Evolutionary conservation across 2,797 vertebrate species (phyloP), one percentile per base, ranked within the genome.

Genomic region (Champsocephalus gunnari): DNA sequence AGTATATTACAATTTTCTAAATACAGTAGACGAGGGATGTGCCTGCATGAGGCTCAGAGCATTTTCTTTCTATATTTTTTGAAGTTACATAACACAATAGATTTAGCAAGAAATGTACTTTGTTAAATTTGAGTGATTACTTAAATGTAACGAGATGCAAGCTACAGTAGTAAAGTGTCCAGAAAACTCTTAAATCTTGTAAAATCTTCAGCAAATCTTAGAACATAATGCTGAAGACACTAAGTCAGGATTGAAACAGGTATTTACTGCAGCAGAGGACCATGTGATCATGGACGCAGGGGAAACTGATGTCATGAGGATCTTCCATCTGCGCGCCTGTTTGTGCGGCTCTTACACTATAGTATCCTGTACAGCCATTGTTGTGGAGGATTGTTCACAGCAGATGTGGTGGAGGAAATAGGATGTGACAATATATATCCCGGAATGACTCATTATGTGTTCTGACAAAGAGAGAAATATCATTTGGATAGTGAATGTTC

Each of bases 381-480:
- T 93, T 87, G 63, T 32, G 74, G 76, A 48, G 12, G 61, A 45
- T 68, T 2, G 32, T 65, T 78, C 66, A 57, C 68, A 55, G 72
- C 87, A 89, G 86, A 88, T 90, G 87, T 86, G 74, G 64, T 38
- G 81, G 78, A 82, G 88, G 89, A 88, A 93, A 86, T 53, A 80
- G 90, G 88, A 92, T 79, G 81, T 91, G 89, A 88, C 72, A 64
- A 61, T 57, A 73, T 44, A 38, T 38, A 86, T 75, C 74, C 66
- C 61, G 64, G 61, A 75, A 79, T 73, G 5, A 78, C 75, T 81
- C 80, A 63, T 78, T 70, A 59, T 65, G 72, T 55, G 57, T 71
- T 71, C 9, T 44, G 43, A 77, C 68, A 75, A 43, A 38, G 58
- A 58, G 3, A 19, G 11, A 80, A 43, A 79, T 7, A 67, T 28